A percentile compares a stretch with the other conserved stretches of the same genome.
Conservation (phyloP, 1,140 invertebrate genomes). For the Drosophila chauvacae region DNA sequence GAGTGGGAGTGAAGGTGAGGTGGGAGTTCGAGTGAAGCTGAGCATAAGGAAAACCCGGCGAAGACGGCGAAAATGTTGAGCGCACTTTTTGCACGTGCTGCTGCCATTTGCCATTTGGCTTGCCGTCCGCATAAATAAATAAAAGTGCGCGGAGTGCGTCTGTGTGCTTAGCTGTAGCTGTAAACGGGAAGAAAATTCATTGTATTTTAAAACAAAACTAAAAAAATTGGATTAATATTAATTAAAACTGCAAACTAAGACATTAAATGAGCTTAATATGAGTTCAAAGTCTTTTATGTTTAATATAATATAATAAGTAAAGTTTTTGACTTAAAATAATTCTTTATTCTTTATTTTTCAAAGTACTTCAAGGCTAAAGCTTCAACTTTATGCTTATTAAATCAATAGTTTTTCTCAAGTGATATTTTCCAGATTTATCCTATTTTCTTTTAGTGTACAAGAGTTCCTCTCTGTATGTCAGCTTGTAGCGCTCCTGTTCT, state of each 20-base stretch:
- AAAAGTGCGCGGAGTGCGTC: constrained; percentile 23
- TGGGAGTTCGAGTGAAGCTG: not conserved
- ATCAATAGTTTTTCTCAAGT: not conserved
- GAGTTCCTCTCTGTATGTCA: constrained; percentile 4
- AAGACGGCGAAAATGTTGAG: constrained; percentile 33
- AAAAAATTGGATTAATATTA: not conserved
- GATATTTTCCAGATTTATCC: not conserved
- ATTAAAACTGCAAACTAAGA: not conserved
- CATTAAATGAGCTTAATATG: not conserved
- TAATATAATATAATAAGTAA: no score
- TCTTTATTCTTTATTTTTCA: no score
- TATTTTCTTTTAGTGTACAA: not conserved
- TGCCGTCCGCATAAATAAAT: constrained; percentile 67
- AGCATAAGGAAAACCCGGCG: constrained; percentile 22
- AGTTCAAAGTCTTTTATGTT: not conserved
- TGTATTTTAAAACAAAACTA: not conserved
- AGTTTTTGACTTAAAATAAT: not conserved
- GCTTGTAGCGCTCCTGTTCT: constrained; percentile 3
- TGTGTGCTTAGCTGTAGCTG: not conserved
- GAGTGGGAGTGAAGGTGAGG: not conserved
- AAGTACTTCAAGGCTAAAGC: not conserved
- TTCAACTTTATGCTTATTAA: not conserved
- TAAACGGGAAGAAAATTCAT: not conserved
- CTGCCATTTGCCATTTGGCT: constrained; percentile 54
- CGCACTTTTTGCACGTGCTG: constrained; percentile 45